A percentile compares a stretch with the other conserved stretches of the same genome.
phyloP scores from a whole-genome alignment of 2,113 vertebrate species.

The Oplegnathus fasciatus region DNA sequence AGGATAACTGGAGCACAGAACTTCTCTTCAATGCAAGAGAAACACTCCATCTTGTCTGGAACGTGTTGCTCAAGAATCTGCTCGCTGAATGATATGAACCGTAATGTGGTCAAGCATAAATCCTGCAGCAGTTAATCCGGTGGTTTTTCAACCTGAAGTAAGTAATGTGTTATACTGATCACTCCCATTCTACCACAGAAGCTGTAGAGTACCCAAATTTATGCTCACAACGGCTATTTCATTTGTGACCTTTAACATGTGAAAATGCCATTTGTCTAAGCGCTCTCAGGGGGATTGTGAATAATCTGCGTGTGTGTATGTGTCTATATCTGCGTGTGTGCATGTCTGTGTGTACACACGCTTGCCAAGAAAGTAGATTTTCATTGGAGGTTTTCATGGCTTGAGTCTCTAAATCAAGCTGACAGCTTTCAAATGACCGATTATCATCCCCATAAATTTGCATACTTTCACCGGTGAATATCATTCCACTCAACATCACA shows the following conservation, averaged over 20 bases:
- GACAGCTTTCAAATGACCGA: conserved; percentile 66
- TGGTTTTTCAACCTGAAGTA: conserved; percentile 51
- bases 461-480: conserved; percentile 42
- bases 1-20: background rate
- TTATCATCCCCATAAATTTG: conserved; percentile 58
- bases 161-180: conserved; percentile 37
- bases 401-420: conserved; percentile 62
- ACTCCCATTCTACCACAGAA: conserved; percentile 12
- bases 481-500: conserved; percentile 37
- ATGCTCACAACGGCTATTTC: conserved; percentile 51
- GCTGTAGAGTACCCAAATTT: conserved; percentile 28
- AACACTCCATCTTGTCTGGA: conserved; percentile 7
- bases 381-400: conserved; percentile 56
- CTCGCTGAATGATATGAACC: conserved; percentile 20
- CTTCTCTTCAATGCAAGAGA: background rate
- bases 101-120: conserved; percentile 33
- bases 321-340: conserved; percentile 39
- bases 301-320: conserved; percentile 65
- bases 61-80: conserved; percentile 2
- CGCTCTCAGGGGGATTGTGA: conserved; percentile 53
- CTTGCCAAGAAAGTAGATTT: conserved; percentile 70
- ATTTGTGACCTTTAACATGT: conserved; percentile 75
- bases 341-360: conserved; percentile 29
- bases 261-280: conserved; percentile 72
- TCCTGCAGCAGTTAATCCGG: conserved; percentile 30